Evolutionary conservation across 2,888 invertebrate species (phyloP), one percentile per base, ranked within the genome.

Genomic region (Caradrina kadenii): DNA sequence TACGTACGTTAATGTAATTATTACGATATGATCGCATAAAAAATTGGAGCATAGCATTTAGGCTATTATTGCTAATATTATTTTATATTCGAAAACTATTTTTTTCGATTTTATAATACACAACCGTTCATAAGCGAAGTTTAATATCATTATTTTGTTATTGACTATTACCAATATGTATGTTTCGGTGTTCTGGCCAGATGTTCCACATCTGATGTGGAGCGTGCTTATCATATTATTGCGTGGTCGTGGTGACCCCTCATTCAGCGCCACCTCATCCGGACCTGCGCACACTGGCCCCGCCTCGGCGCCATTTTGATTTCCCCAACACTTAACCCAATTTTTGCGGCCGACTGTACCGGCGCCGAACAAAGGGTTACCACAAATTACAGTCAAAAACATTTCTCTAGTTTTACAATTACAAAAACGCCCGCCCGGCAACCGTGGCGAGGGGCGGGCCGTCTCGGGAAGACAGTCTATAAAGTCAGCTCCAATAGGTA

Each of bases 111-210:
- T 70, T 13, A 13, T 45, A 70, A 93, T 95, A 93, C 96, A 96
- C 96, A 95, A 95, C 96, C 95, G 92, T 95, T 95, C 95, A 95
- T 96, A 96, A 96, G 95, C 95, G 95, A 95, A 94, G 94, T 95
- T 93, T 92, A 94, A 94, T 93, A 94, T 93, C 93, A 93, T 93
- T 92, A 93, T 92, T 91, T 93, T 92, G 93, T 93, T 93, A 94
- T 94, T 94, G 94, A 95, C 94, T 93, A 93, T 93, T 91, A 92
- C 87, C 92, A 93, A 93, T 93, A 93, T 93, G 94, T 93, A 91
- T 89, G 91, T 91, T 92, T 92, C 83, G 55, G 87, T 86, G 88
- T 72, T 79, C 68, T 82, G 89, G 88, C 88, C 87, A 86, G 88
- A 84, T 62, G 22, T 54, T 71, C 84, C 87, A 92, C 94, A 94